Base-by-base conservation (phyloP, 2,113 vertebrate species). In the Lepisosteus osseus region DNA sequence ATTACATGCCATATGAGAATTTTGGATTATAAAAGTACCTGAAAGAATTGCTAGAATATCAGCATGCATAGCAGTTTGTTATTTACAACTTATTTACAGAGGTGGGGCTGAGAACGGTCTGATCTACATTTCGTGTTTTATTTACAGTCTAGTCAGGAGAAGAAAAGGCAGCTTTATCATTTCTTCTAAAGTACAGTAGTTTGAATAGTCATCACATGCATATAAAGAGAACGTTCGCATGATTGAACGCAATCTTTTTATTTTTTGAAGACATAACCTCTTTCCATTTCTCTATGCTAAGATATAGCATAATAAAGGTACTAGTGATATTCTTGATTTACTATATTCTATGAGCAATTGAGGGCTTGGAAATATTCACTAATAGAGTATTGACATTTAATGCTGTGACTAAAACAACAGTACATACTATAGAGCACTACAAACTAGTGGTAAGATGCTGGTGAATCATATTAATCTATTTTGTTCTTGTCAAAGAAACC, bases 31-130 rank as follows among this genome's bases (percentile, higher is more conserved):
- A 95, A 99, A 98, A 96, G 94, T 97, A 96, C 95, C 95, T 97
- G 95, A 98, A 97, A 90, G 90, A 89, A 97, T 95, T 90, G 91
- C 92, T 95, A 96, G 93, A 93, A 90, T 94, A 91, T 93, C 91
- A 94, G 88, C 96, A 98, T 99, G 96, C 97, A 95, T 93, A 94
- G 94, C 83, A 94, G 89, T 89, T 92, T 90, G 84, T 81, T 95
- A 96, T 98, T 96, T 96, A 98, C 95, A 97, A 74, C 86, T 82
- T 97, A 97, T 98, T 94, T 97, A 99, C 95, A 98, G 78, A 88
- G 70, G 82, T 71, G 77, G 81, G 75, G 80, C 75, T 87, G 88
- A 88, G 83, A 91, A 92, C 86, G 92, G 84, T 79, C 78, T 80
- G 86, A 87, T 90, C 90, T 91, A 93, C 90, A 90, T 84, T 88